These are phyloP conservation scores for Stenchaetothrips biformis DNA, from an alignment of 2,888 invertebrate genomes.

Conservation along the genomic window DNA sequence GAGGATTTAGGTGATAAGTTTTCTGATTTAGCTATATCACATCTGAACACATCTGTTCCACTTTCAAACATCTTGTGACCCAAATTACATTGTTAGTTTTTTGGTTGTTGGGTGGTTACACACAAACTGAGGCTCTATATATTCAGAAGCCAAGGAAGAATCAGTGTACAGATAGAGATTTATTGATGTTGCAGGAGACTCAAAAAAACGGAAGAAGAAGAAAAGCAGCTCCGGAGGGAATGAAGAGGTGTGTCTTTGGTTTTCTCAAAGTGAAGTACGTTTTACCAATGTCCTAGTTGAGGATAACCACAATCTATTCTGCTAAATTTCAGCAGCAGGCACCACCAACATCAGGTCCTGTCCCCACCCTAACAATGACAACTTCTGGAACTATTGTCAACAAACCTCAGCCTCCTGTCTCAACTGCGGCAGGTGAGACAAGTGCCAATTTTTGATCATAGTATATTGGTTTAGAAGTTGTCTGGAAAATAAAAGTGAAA, in stretches of 20 bases:
- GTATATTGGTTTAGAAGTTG: not conserved
- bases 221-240: slow-evolving; percentile 11
- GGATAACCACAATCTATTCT: not conserved
- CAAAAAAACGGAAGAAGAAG: slow-evolving; percentile 16
- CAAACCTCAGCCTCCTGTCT: slow-evolving; percentile 41
- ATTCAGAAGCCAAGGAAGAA: not conserved
- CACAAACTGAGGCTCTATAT: not conserved
- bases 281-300: no score
- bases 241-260: not conserved
- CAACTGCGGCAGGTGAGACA: slow-evolving; percentile 26
- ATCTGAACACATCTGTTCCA: no score
- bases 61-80: no score
- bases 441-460: not conserved
- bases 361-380: slow-evolving; percentile 39
- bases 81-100: no score
- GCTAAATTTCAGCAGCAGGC: not conserved
- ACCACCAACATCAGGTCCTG: slow-evolving; percentile 13
- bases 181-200: not conserved
- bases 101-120: no score
- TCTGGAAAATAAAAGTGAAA: not conserved
- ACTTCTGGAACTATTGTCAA: slow-evolving; percentile 41
- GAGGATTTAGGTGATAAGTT: no score
- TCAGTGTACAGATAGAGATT: not conserved
- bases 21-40: no score
- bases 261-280: no score